Conservation (phyloP, 1,140 invertebrate species). For the Zaprionus taronus region DNA sequence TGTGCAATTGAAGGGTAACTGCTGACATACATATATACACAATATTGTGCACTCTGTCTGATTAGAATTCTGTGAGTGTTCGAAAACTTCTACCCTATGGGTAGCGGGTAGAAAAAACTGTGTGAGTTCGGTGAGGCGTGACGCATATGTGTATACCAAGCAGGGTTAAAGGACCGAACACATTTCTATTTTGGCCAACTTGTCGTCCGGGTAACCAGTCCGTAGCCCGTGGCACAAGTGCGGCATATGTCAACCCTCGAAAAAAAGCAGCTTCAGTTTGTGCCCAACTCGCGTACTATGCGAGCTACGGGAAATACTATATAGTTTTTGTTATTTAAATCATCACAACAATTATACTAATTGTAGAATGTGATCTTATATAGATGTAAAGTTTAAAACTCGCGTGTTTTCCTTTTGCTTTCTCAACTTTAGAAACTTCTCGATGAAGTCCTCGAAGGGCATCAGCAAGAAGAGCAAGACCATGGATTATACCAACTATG, state of each 20-base stretch:
- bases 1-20: slow-evolving; percentile 16
- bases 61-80: slow-evolving; percentile 11
- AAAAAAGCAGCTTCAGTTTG: slow-evolving; percentile 50
- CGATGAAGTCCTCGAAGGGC: slow-evolving; percentile 79
- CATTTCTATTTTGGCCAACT: slow-evolving; percentile 70
- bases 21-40: too few relatives aligned
- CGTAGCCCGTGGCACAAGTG: slow-evolving; percentile 30
- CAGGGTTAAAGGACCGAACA: slow-evolving; percentile 51
- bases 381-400: slow-evolving; percentile 21
- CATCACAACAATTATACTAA: background rate
- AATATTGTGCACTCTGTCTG: background rate
- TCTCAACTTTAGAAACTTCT: slow-evolving; percentile 70
- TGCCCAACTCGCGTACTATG: slow-evolving; percentile 33
- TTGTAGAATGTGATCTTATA: slow-evolving; percentile 59
- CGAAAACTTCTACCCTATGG: background rate
- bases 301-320: slow-evolving; percentile 17
- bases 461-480: slow-evolving; percentile 85
- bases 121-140: slow-evolving; percentile 52
- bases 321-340: slow-evolving; percentile 4
- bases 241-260: slow-evolving; percentile 58
- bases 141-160: slow-evolving; percentile 28
- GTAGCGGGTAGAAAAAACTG: slow-evolving; percentile 1
- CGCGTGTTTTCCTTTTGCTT: slow-evolving; percentile 11
- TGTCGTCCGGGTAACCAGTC: slow-evolving; percentile 66
- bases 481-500: slow-evolving; percentile 91